Evolutionary conservation across 53 echinoderm and acorn worm genomes (phyloP).

Genomic region (Temnopleurus reevesii): DNA sequence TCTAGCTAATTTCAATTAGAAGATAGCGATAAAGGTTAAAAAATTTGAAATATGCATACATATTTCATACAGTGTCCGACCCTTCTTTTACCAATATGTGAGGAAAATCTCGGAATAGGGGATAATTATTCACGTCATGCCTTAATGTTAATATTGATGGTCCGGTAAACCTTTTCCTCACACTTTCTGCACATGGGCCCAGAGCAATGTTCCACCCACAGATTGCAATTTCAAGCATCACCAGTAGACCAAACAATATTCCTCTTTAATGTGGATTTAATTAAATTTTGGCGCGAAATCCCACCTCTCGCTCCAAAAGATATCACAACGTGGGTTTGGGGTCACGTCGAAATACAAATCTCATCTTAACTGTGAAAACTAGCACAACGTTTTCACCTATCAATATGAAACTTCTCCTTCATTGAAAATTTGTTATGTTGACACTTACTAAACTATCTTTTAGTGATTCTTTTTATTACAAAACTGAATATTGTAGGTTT

Average conservation of each 20-base stretch:
- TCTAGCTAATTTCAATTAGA: too few relatives aligned
- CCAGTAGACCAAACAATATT: constrained; percentile 18
- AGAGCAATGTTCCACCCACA: background rate
- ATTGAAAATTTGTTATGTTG: background rate
- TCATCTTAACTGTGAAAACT: background rate
- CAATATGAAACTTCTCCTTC: background rate
- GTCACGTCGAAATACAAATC: too few relatives aligned
- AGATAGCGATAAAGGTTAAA: too few relatives aligned
- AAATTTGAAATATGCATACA: too few relatives aligned
- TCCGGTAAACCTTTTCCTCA: too few relatives aligned
- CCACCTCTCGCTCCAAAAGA: background rate
- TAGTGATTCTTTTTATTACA: background rate
- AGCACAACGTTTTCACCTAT: background rate
- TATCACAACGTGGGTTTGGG: too few relatives aligned
- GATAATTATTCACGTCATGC: too few relatives aligned
- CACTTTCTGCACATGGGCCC: too few relatives aligned
- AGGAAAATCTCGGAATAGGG: too few relatives aligned
- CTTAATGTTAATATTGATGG: too few relatives aligned
- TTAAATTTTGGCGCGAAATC: background rate
- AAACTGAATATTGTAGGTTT: background rate
- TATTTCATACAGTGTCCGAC: too few relatives aligned
- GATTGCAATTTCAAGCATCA: constrained; percentile 24
- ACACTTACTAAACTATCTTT: background rate
- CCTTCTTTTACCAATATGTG: too few relatives aligned
- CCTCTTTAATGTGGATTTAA: constrained; percentile 17